A percentile compares a stretch with the other conserved stretches of the same genome.
These are phyloP conservation scores for Condylura cristata DNA, from an alignment of 2,113 vertebrate species.

Conservation along the genomic window DNA sequence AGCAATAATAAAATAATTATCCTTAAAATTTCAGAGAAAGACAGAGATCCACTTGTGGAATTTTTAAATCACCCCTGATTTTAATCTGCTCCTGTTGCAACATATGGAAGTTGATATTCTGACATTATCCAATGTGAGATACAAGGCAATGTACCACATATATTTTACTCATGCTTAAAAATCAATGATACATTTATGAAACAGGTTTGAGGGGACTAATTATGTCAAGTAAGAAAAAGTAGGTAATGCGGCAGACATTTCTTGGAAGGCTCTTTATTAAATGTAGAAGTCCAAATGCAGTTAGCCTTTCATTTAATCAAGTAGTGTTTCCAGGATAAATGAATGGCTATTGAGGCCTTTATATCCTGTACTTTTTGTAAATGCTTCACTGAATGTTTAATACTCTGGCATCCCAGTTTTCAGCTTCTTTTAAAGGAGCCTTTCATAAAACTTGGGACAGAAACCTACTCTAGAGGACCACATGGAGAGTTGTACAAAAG, in stretches of 20 bases:
- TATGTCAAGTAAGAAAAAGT: conserved; percentile 49
- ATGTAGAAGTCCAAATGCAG: conserved; percentile 56
- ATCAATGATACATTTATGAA: conserved; percentile 24
- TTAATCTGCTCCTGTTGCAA: not conserved
- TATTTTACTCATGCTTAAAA: conserved; percentile 56
- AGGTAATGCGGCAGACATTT: conserved; percentile 41
- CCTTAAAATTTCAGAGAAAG: not conserved
- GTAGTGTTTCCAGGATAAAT: conserved; percentile 56
- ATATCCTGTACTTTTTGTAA: conserved; percentile 49
- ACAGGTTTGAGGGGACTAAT: conserved; percentile 25
- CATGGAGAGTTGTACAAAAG: conserved; percentile 30
- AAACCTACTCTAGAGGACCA: conserved; percentile 28
- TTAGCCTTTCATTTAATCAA: conserved; percentile 66
- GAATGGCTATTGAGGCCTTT: conserved; percentile 66
- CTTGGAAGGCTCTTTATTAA: conserved; percentile 60
- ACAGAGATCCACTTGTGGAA: not conserved
- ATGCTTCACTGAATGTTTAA: conserved; percentile 71
- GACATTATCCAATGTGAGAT: not conserved
- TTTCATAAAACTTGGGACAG: conserved; percentile 70
- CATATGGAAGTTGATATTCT: not conserved
- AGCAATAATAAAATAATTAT: not conserved
- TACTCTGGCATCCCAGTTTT: conserved; percentile 43
- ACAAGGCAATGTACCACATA: not conserved
- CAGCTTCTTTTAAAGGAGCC: conserved; percentile 63
- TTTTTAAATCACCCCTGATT: not conserved